A percentile compares a stretch with the other conserved stretches of the same genome.
Conservation (phyloP, 2,113 vertebrate genomes). For the Pygoscelis antarcticus region DNA sequence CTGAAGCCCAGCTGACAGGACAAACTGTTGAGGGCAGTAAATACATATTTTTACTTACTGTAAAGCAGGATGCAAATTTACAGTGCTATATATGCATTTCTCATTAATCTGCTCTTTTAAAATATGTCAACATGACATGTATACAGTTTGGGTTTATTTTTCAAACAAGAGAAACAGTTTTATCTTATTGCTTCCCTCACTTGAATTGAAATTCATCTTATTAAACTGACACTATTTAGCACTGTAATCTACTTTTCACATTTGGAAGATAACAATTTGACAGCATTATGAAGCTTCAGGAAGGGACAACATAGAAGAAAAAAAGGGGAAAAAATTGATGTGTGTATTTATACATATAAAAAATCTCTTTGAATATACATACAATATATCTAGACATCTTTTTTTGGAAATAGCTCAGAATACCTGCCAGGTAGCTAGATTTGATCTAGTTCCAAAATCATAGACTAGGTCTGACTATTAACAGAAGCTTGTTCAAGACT, state of each 20-base stretch:
- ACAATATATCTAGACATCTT: neutral
- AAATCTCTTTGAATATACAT: neutral
- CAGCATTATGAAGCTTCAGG: neutral
- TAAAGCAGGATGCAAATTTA: neutral
- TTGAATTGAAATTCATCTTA: neutral
- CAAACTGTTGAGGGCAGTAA: neutral
- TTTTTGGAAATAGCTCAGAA: neutral
- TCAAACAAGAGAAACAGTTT: neutral
- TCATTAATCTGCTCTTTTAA: neutral
- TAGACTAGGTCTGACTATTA: neutral
- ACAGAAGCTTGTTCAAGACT: neutral
- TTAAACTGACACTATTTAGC: neutral
- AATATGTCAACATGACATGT: neutral
- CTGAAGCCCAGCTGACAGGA: neutral
- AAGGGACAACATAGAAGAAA: neutral
- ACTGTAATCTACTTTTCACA: neutral
- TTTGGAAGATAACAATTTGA: neutral
- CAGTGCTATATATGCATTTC: neutral
- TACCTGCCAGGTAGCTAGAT: neutral
- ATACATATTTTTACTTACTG: neutral
- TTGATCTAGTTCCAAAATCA: neutral
- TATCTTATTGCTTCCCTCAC: neutral
- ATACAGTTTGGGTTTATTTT: neutral
- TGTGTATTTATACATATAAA: neutral
- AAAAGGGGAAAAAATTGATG: neutral